Percentiles rank a stretch among this genome's conserved stretches.
These are phyloP conservation scores for Macrosiphum euphorbiae DNA, from an alignment of 2,888 invertebrate species.

Conservation along the genomic window DNA sequence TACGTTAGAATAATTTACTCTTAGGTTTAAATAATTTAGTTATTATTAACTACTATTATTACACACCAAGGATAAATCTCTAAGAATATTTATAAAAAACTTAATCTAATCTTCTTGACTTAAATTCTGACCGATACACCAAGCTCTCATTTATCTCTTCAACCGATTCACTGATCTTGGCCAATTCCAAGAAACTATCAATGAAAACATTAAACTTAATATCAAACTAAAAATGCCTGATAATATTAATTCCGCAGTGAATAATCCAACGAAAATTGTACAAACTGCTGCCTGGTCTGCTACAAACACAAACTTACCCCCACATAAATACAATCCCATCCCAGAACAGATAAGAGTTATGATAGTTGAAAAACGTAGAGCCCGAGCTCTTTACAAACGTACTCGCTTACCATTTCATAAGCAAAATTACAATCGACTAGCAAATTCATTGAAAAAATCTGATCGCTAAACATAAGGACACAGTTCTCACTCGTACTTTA, in stretches of 20 bases:
- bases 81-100: no score
- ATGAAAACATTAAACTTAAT: neutral
- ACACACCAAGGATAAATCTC: no score
- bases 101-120: no score
- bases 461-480: neutral
- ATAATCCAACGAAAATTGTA: neutral
- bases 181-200: neutral
- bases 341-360: neutral
- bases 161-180: neutral
- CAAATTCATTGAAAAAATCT: neutral
- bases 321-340: neutral
- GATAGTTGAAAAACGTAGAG: slow-evolving; percentile 20
- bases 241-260: neutral
- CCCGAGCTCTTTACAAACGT: neutral
- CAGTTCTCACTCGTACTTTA: neutral
- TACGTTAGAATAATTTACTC: no score
- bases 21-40: no score
- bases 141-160: neutral
- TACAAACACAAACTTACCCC: neutral
- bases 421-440: neutral
- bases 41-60: no score
- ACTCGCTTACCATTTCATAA: neutral
- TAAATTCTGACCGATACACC: no score
- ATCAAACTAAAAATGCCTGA: slow-evolving; percentile 2
- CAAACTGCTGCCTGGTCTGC: neutral